Evolutionary conservation across 2,113 vertebrate genomes (phyloP).

Genomic region (Octodon degus): DNA sequence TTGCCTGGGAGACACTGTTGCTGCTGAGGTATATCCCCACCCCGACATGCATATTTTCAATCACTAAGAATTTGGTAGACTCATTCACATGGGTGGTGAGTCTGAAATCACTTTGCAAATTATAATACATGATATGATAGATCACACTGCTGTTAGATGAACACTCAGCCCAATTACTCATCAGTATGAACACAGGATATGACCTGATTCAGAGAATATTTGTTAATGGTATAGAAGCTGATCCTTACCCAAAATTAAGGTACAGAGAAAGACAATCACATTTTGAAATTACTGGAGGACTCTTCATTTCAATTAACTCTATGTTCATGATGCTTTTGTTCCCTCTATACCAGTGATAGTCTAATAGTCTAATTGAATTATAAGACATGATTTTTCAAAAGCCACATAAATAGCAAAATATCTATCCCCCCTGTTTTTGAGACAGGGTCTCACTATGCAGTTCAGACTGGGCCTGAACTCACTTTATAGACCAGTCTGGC

Average conservation of each 20-base stretch:
- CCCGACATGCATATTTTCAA: not conserved
- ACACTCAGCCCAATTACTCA: not conserved
- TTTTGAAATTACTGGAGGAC: not conserved
- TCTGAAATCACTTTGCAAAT: not conserved
- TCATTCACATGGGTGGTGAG: not conserved
- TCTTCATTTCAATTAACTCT: not conserved
- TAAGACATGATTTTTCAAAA: not conserved
- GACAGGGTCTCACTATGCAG: not conserved
- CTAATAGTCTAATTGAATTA: slow-evolving; percentile 13
- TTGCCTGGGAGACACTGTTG: too few species aligned
- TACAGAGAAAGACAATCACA: not conserved
- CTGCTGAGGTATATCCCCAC: too few species aligned
- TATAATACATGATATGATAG: not conserved
- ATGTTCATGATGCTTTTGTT: not conserved
- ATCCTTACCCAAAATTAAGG: not conserved
- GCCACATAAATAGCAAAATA: not conserved
- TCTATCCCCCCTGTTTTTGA: not conserved
- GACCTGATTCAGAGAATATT: not conserved
- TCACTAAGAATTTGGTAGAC: not conserved
- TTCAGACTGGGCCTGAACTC: not conserved
- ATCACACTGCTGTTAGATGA: not conserved
- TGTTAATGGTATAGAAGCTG: not conserved
- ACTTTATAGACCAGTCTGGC: not conserved
- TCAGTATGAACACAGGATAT: not conserved
- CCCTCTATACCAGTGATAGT: not conserved